These are phyloP conservation scores for Acanthisitta chloris DNA, from an alignment of 2,113 vertebrate species.

Conservation along the genomic window DNA sequence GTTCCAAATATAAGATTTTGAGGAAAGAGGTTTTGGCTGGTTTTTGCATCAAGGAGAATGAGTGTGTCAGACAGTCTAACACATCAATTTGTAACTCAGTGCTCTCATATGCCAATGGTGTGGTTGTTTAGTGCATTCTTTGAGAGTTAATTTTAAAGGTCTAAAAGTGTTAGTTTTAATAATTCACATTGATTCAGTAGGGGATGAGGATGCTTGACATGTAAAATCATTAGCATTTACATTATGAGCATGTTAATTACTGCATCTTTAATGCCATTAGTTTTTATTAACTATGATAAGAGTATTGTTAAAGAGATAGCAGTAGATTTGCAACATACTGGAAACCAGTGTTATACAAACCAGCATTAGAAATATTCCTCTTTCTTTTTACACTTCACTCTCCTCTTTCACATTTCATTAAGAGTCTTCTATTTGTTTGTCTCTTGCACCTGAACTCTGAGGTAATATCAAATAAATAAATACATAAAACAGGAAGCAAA, in stretches of 20 bases:
- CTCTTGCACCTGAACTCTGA: not conserved
- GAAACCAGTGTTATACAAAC: not conserved
- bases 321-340: not conserved
- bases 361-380: not conserved
- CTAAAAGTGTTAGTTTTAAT: conserved; percentile 56
- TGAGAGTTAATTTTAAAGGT: conserved; percentile 56
- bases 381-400: not conserved
- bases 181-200: conserved; percentile 61
- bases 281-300: conserved; percentile 9
- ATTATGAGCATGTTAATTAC: conserved; percentile 53
- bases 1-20: not conserved
- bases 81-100: conserved; percentile 33
- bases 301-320: not conserved
- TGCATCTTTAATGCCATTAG: conserved; percentile 34
- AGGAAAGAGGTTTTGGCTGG: not conserved
- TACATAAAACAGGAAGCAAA: not conserved
- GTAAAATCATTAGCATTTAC: conserved; percentile 56
- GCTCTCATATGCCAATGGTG: not conserved
- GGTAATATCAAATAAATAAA: not conserved
- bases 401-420: not conserved
- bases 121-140: conserved; percentile 24
- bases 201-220: conserved; percentile 48
- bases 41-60: conserved; percentile 36
- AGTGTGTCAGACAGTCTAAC: conserved; percentile 52
- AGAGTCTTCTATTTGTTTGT: not conserved